Conservation (phyloP, 2,113 vertebrate species). For the Panthera tigris region DNA sequence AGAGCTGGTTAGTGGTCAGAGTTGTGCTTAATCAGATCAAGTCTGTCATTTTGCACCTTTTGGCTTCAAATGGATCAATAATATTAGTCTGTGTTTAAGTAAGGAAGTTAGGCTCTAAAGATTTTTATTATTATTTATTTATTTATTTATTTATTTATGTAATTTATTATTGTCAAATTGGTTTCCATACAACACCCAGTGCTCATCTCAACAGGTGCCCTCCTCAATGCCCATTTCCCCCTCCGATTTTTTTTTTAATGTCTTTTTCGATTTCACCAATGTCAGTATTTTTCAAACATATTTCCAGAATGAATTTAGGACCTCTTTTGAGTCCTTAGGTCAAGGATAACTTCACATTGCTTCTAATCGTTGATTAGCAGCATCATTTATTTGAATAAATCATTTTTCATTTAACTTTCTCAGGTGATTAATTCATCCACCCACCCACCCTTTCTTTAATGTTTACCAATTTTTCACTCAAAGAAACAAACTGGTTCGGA, state of each 20-base stretch:
- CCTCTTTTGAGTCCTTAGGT: background rate
- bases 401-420: slow-evolving; percentile 7
- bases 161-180: too few species aligned
- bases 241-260: background rate
- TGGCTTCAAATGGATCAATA: background rate
- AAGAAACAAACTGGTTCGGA: background rate
- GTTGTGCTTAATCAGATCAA: background rate
- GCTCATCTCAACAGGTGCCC: too few species aligned
- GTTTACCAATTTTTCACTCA: background rate
- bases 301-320: background rate
- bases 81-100: background rate
- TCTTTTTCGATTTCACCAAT: background rate
- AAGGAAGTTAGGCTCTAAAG: background rate
- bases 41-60: background rate
- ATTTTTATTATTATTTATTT: background rate
- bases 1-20: background rate
- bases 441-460: background rate
- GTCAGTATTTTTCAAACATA: background rate
- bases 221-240: too few species aligned
- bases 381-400: background rate
- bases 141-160: too few species aligned
- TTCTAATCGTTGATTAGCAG: background rate
- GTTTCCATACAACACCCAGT: too few species aligned
- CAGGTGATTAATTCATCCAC: background rate
- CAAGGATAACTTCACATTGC: background rate